Percentiles rank a stretch among this genome's conserved stretches.
These are phyloP conservation scores for Micronycteris hirsuta DNA, from an alignment of 2,113 vertebrate genomes.

Conservation along the genomic window DNA sequence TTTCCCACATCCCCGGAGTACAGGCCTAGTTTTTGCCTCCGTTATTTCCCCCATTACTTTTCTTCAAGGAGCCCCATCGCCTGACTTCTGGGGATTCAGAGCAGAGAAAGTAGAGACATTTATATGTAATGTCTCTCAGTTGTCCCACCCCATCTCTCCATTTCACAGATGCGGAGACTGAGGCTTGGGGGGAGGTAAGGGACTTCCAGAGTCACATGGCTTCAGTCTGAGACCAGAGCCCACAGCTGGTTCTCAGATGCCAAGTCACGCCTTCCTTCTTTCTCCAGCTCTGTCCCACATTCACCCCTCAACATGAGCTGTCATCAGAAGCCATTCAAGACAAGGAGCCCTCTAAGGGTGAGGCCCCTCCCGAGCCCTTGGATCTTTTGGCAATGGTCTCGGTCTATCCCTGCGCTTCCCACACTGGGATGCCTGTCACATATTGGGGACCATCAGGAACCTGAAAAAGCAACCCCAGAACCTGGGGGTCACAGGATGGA, in stretches of 20 bases:
- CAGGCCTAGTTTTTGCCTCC: background rate
- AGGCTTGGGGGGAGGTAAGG: too few species aligned
- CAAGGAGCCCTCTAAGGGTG: background rate
- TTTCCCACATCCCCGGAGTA: too few species aligned
- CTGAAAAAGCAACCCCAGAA: background rate
- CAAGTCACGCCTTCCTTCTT: background rate
- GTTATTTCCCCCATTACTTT: background rate
- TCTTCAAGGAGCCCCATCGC: background rate
- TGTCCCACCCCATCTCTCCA: too few species aligned
- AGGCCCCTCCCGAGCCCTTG: background rate
- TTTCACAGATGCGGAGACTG: too few species aligned
- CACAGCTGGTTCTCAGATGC: background rate
- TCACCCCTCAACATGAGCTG: background rate
- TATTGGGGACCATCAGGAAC: rapidly evolving
- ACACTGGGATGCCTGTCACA: rapidly evolving
- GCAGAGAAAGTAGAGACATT: background rate
- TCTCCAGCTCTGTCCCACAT: rapidly evolving
- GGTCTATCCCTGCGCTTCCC: background rate
- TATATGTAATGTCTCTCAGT: too few species aligned
- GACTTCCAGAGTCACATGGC: background rate
- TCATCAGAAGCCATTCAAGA: background rate
- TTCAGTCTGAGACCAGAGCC: background rate
- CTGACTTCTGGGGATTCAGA: background rate
- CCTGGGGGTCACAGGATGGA: too few species aligned
- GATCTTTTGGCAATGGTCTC: background rate